Evolutionary conservation across 2,797 vertebrate species (phyloP).

Genomic region (Sphenopsis melanotis): DNA sequence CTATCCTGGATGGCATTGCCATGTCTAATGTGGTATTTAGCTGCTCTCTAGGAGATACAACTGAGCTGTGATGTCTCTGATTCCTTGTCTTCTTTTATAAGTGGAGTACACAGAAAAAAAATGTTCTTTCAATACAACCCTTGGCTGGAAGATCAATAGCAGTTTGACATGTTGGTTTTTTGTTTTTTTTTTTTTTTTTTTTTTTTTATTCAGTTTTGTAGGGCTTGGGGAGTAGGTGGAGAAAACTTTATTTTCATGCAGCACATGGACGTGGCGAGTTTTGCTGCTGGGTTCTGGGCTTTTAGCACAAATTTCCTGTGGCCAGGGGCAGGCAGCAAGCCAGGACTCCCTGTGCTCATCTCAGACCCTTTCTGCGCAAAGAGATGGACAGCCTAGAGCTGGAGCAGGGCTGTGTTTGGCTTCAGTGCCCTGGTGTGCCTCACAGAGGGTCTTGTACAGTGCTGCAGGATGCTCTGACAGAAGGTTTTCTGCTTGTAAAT

Average conservation of each 20-base stretch:
- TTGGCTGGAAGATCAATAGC: constrained; percentile 54
- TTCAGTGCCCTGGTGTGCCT: not conserved
- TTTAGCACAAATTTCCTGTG: not conserved
- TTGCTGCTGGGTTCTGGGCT: not conserved
- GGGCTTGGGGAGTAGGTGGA: not conserved
- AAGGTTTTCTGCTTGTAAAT: not conserved
- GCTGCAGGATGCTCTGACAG: not conserved
- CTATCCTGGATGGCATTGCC: not conserved
- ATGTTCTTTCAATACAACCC: not conserved
- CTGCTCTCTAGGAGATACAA: not conserved
- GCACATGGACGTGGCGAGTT: not conserved
- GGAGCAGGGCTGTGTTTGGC: not conserved
- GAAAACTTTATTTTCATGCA: constrained; percentile 9
- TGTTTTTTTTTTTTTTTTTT: constrained; percentile 58
- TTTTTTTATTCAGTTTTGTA: constrained; percentile 45
- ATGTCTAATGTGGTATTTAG: not conserved
- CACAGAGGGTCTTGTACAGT: not conserved
- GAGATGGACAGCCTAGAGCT: not conserved
- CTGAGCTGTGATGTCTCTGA: constrained; percentile 5
- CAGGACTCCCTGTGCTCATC: not conserved
- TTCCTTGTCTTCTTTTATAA: constrained; percentile 7
- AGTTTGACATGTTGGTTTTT: constrained; percentile 29
- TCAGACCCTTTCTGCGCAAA: not conserved
- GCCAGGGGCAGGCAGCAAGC: not conserved
- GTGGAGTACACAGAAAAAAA: not conserved